Base-by-base conservation (phyloP, 2,888 invertebrate species). In the Hartigia nigra region DNA sequence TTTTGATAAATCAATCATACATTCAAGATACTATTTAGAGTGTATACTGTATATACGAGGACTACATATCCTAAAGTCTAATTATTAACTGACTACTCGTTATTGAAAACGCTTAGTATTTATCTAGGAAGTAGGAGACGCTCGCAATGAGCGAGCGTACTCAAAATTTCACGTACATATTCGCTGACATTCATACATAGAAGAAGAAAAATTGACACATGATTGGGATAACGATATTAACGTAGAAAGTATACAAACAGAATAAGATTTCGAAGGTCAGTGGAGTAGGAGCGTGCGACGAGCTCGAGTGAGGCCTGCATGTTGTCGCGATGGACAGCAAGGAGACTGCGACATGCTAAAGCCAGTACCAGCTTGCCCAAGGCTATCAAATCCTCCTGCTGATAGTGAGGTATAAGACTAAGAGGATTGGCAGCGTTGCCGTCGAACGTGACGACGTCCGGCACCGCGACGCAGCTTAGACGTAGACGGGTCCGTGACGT, bases 181-280 rank as follows among this genome's bases (percentile, higher is more conserved):
- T 55, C 9, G 23, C 23, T 55, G 55, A 55, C 9, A 23, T 23
- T 55, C 23, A 9, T 55, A 55, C 23, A 75, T 69, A 76, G 35
- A 69, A 75, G 32, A 78, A 32, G 39, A 75, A 32, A 35, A 12
- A 76, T 31, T 39, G 23, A 76, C n/a, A 39, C 31, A 32, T 1
- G n/a, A 31, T 12, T 31, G 23, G 70, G 35, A 77, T 78, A 55
- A 23, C 55, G 14, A 36, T 76, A 81, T 74, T 79, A 76, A 72
- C 69, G 55, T 77, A 55, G 70, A 80, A 75, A 32, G 31, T 74
- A 82, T 82, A 92, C 94, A 92, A 94, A 98, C 98, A 97, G 93
- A 89, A 99, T 97, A 82, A 99, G 94, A 93, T 98, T 98, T 92
- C 98, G 95, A 89, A 99, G 95, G 93, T 99, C 99, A 31, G 95